Base-by-base conservation (phyloP, 2,888 invertebrate species). In the Danaus chrysippus region DNA sequence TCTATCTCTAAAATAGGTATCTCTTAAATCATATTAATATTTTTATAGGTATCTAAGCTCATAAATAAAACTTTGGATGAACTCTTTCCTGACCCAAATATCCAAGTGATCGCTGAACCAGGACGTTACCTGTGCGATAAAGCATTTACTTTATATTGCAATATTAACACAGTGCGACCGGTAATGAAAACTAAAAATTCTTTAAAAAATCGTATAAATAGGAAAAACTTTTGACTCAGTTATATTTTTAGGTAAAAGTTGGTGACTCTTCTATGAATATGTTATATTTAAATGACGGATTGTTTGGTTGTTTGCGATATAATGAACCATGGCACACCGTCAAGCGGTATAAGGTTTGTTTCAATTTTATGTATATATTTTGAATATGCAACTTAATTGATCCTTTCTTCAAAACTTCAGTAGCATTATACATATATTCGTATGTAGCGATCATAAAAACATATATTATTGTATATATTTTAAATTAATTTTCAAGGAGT, bases 31-130 rank as follows among this genome's bases (percentile, higher is more conserved):
- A 46, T 56, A 42, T 11, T 43, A 15, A 9, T 34, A n/a, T 58
- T 5, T 52, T 63, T 60, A 11, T 63, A 81, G 79, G 72, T 74
- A 5, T 68, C 78, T 0, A 56, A 67, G 54, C 54, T 75, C 10
- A 69, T 81, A 56, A 82, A 81, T 49, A 64, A 41, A 3, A 63
- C 71, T 3, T 68, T 81, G 13, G 76, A 77, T 19, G 70, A 77
- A 17, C 62, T 76, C 13, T 80, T 82, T 53, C 79, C 80, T 0
- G 80, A 79, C 19, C 71, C 71, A 1, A 63, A 61, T 0, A 66
- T 80, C 3, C 76, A 79, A 64, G 68, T 82, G 8, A 70, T 79
- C 17, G 76, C 78, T 0, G 79, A 79, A 54, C 79, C 78, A 3
- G 79, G 81, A 0, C 62, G 78, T 57, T 82, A 79, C 46, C 41